These are phyloP conservation scores for Aricia artaxerxes DNA, from an alignment of 2,888 invertebrate species.

Conservation along the genomic window DNA sequence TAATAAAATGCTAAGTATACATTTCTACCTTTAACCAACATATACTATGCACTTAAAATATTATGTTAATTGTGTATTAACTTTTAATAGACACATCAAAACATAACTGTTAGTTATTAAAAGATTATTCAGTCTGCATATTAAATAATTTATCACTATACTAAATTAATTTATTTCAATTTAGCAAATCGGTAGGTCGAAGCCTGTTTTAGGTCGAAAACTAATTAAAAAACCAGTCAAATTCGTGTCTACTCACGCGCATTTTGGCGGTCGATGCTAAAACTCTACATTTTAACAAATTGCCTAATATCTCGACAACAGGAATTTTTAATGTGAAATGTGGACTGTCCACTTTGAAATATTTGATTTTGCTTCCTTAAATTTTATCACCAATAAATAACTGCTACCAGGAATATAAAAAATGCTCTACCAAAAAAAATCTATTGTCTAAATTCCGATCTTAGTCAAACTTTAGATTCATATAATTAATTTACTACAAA, in stretches of 20 bases:
- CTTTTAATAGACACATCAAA: conserved; percentile 5
- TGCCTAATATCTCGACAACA: background rate
- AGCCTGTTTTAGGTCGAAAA: background rate
- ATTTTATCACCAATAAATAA: background rate
- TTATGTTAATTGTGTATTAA: conserved; percentile 2
- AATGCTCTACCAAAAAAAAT: background rate
- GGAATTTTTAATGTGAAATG: background rate
- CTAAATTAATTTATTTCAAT: conserved; percentile 13
- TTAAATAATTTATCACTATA: conserved; percentile 11
- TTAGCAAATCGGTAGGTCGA: background rate
- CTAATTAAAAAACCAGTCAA: background rate
- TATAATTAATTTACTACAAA: conserved; percentile 16
- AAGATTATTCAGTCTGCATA: background rate
- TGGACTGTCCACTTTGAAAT: background rate
- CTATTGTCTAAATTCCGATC: background rate
- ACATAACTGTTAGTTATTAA: background rate
- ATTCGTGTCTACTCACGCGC: conserved; percentile 4
- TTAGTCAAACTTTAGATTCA: background rate
- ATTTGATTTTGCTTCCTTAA: background rate
- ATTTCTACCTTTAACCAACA: conserved; percentile 17
- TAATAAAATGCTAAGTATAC: background rate
- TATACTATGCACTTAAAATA: conserved; percentile 25
- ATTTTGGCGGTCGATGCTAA: conserved; percentile 1
- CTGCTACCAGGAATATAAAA: background rate
- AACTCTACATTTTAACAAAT: conserved; percentile 27